phyloP scores from a whole-genome alignment of 2,888 invertebrate genomes.

The Drosophila cracens region DNA sequence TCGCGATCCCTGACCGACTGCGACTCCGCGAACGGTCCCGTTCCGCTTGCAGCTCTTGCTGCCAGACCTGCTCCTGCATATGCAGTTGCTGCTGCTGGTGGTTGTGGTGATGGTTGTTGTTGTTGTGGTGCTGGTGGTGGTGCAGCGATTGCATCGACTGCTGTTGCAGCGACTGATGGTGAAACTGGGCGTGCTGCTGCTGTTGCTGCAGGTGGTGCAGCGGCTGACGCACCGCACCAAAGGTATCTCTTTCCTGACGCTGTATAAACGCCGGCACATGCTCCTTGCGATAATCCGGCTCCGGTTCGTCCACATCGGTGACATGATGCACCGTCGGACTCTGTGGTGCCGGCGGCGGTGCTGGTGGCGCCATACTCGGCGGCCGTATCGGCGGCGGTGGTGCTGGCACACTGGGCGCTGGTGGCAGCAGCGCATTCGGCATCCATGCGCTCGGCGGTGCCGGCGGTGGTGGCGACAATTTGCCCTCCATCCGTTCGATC shows the following conservation, averaged over 20 bases:
- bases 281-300: slow-evolving; percentile 79
- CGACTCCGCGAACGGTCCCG: slow-evolving; percentile 84
- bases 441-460: slow-evolving; percentile 86
- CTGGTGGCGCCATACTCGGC: slow-evolving; percentile 86
- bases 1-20: slow-evolving; percentile 84
- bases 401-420: slow-evolving; percentile 87
- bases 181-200: slow-evolving; percentile 35
- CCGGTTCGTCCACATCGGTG: slow-evolving; percentile 45
- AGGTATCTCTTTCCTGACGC: slow-evolving; percentile 90
- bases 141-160: slow-evolving; percentile 37
- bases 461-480: slow-evolving; percentile 86
- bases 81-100: slow-evolving; percentile 38
- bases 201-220: slow-evolving; percentile 35
- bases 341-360: slow-evolving; percentile 89
- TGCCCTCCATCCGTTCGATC: slow-evolving; percentile 87
- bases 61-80: slow-evolving; percentile 53
- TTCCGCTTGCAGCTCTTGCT: slow-evolving; percentile 82
- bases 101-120: slow-evolving; percentile 14
- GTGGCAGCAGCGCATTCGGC: slow-evolving; percentile 88
- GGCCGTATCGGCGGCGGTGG: slow-evolving; percentile 87
- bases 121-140: slow-evolving; percentile 19
- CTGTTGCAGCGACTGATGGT: slow-evolving; percentile 31
- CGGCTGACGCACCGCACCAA: slow-evolving; percentile 89
- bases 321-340: slow-evolving; percentile 84
- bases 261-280: slow-evolving; percentile 87